Evolutionary conservation across 2,113 vertebrate species (phyloP).

Genomic region (Neolamprologus caudopunctatus): DNA sequence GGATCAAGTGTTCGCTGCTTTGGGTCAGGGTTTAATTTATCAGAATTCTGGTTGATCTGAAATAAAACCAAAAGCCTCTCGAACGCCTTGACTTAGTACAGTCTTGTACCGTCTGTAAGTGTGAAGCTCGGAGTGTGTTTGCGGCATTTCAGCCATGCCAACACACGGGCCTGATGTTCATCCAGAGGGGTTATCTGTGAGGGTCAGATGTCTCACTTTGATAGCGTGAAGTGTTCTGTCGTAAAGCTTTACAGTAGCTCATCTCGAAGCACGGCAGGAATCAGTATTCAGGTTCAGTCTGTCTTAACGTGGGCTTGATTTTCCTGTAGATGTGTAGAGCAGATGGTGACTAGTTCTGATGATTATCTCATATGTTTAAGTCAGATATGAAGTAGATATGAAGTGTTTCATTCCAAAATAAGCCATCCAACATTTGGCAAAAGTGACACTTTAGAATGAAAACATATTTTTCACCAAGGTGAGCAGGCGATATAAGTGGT

Average conservation of each 20-base stretch:
- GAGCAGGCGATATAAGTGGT: not conserved
- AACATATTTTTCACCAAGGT: not conserved
- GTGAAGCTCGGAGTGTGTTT: not conserved
- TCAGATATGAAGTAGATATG: conserved; percentile 24
- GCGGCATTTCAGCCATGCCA: not conserved
- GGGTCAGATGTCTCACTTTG: conserved; percentile 22
- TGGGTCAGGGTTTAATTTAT: not conserved
- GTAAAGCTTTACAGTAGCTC: not conserved
- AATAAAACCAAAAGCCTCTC: not conserved
- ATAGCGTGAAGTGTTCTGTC: not conserved
- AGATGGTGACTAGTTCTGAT: conserved; percentile 19
- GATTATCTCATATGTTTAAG: conserved; percentile 18
- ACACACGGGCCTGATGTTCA: not conserved
- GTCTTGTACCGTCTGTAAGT: not conserved
- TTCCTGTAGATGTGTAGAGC: conserved; percentile 21
- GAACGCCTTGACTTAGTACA: not conserved
- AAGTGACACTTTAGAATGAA: not conserved
- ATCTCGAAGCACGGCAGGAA: not conserved
- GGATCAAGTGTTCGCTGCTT: not conserved
- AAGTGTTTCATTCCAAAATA: conserved; percentile 36
- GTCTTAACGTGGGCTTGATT: not conserved
- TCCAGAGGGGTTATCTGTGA: not conserved
- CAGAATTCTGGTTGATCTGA: not conserved
- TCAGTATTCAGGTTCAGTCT: not conserved
- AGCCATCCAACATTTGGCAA: not conserved